phyloP scores from a whole-genome alignment of 1,140 invertebrate genomes.

The Trichonephila clavipes region DNA sequence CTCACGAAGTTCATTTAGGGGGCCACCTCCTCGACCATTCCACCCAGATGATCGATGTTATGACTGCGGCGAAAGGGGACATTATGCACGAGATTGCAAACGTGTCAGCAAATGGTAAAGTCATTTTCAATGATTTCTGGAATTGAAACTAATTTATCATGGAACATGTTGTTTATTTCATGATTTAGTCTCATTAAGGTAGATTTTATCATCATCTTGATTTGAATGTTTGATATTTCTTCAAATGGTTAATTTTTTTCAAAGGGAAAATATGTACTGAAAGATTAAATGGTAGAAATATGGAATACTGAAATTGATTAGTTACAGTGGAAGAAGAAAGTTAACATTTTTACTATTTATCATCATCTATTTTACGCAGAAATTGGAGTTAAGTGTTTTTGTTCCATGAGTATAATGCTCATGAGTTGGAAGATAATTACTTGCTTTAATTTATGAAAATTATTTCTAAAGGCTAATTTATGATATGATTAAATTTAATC shows the following conservation, averaged over 20 bases:
- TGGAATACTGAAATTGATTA: neutral
- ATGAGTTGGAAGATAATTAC: no score
- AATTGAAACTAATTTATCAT: neutral
- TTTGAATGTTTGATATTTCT: no score
- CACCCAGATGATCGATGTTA: constrained; percentile 93
- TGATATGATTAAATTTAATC: neutral
- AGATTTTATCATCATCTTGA: no score
- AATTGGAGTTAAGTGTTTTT: neutral
- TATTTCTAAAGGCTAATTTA: neutral
- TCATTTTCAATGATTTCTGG: neutral
- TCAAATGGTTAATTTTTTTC: no score
- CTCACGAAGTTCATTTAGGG: constrained; percentile 80
- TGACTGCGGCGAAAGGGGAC: constrained; percentile 94
- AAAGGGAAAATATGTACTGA: no score
- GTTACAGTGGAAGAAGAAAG: neutral
- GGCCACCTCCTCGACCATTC: constrained; percentile 82
- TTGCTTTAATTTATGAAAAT: no score
- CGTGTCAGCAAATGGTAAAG: constrained; percentile 79
- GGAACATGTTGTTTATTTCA: neutral
- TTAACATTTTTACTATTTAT: neutral
- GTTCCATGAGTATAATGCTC: no score
- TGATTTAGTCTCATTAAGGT: neutral
- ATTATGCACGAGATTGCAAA: constrained; percentile 94
- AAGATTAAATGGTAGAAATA: neutral
- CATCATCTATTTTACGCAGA: neutral